phyloP scores from a whole-genome alignment of 2,113 vertebrate genomes.

The Heterochromis multidens region DNA sequence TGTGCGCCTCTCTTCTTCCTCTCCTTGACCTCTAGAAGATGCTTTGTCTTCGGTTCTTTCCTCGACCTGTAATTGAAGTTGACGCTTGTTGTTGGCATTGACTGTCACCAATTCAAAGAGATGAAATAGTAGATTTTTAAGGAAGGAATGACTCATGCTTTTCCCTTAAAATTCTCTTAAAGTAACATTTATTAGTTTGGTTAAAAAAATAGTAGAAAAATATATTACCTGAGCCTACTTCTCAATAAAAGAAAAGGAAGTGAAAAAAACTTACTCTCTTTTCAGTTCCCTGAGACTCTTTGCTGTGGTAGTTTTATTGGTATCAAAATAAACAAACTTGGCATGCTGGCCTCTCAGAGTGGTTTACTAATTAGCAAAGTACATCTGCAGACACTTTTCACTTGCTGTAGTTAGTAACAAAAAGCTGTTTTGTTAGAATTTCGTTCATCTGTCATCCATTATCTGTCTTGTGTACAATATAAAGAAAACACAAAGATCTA shows the following conservation, averaged over 20 bases:
- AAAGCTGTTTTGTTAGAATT: neutral
- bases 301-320: neutral
- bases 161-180: rapidly evolving
- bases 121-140: neutral
- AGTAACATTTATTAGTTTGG: neutral
- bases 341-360: neutral
- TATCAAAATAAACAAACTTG: neutral
- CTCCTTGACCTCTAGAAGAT: slow-evolving; percentile 82
- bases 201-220: neutral
- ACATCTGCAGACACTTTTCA: neutral
- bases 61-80: slow-evolving; percentile 77
- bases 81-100: neutral
- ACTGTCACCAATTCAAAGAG: neutral
- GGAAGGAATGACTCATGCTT: neutral
- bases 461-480: neutral
- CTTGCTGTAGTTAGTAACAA: neutral
- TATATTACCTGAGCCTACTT: neutral
- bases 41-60: slow-evolving; percentile 91
- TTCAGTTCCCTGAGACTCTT: neutral
- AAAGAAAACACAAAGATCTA: neutral
- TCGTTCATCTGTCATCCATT: too few relatives aligned
- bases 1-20: neutral
- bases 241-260: neutral
- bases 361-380: neutral
- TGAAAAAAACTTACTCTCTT: neutral